These are phyloP conservation scores for Erpetoichthys calabaricus DNA, from an alignment of 2,797 vertebrate species.

Conservation along the genomic window DNA sequence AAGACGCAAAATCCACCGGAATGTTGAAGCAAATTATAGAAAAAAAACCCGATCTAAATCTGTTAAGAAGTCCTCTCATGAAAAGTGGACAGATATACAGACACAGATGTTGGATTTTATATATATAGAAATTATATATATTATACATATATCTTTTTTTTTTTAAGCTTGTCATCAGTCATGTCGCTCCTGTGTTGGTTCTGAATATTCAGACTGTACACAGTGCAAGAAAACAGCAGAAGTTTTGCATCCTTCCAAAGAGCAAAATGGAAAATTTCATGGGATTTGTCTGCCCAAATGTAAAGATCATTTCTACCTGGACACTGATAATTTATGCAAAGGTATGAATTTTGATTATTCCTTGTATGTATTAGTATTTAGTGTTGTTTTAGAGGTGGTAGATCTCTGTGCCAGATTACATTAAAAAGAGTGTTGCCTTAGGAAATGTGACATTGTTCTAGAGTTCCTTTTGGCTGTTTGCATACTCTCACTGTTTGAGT, in stretches of 20 bases:
- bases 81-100: too few relatives aligned
- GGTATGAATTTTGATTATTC: conserved; percentile 35
- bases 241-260: conserved; percentile 39
- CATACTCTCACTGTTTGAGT: too few relatives aligned
- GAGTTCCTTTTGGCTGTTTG: too few relatives aligned
- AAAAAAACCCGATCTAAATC: too few relatives aligned
- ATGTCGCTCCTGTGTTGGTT: conserved; percentile 67
- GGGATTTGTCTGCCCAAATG: conserved; percentile 62
- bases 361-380: not conserved
- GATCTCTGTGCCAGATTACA: not conserved
- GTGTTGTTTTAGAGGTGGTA: not conserved
- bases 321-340: conserved; percentile 53
- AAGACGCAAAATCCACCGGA: too few relatives aligned
- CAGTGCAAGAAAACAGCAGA: conserved; percentile 51
- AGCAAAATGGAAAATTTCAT: conserved; percentile 12
- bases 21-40: too few relatives aligned
- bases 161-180: conserved; percentile 66
- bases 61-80: too few relatives aligned
- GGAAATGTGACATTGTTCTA: too few relatives aligned
- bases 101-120: too few relatives aligned
- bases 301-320: conserved; percentile 42
- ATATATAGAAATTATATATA: too few relatives aligned
- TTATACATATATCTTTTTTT: not conserved
- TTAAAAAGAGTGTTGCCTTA: too few relatives aligned
- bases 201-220: conserved; percentile 48